Evolutionary conservation across 2,797 vertebrate genomes (phyloP), one percentile per base, ranked within the genome.

Genomic region (Lindbergichthys nudifrons): DNA sequence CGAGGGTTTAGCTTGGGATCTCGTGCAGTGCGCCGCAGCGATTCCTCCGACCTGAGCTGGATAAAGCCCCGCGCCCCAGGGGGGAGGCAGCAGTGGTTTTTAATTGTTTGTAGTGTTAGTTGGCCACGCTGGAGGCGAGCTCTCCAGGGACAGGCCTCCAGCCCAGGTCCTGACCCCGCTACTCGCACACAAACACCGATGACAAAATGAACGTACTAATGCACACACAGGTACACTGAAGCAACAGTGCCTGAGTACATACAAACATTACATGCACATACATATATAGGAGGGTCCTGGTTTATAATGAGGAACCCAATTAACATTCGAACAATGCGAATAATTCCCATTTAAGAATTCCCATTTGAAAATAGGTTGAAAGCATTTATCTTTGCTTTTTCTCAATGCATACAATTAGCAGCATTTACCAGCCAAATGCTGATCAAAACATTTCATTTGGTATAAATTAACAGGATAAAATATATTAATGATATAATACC

Each of bases 81-180:
- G 70, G 79, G 73, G 73, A 62, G 68, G 80, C 69, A 78, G 84
- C 70, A 62, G 75, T 61, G 80, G 39, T 76, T 87, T 92, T 90
- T 91, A 93, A 93, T 93, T 93, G 92, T 92, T 91, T 92, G 87
- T 89, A 86, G 85, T 89, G 88, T 92, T 90, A 87, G 90, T 87
- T 83, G 86, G 87, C 88, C 91, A 92, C 64, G 86, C 85, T 87
- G 86, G 85, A 88, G 84, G 88, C 81, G 63, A 75, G 80, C 70
- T 90, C 91, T 83, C 89, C 3, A 0, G 89, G 89, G 91, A 88
- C 73, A 6, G 73, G 86, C 84, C 85, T 88, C 64, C 73, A 87
- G 86, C 84, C 75, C 10, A 41, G 91, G 91, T 92, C 89, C 12
- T 82, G 91, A 92, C 92, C 92, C 75, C 57, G 63, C 73, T 70